phyloP scores from a whole-genome alignment of 2,113 vertebrate species.

The Atrichornis clamosus region DNA sequence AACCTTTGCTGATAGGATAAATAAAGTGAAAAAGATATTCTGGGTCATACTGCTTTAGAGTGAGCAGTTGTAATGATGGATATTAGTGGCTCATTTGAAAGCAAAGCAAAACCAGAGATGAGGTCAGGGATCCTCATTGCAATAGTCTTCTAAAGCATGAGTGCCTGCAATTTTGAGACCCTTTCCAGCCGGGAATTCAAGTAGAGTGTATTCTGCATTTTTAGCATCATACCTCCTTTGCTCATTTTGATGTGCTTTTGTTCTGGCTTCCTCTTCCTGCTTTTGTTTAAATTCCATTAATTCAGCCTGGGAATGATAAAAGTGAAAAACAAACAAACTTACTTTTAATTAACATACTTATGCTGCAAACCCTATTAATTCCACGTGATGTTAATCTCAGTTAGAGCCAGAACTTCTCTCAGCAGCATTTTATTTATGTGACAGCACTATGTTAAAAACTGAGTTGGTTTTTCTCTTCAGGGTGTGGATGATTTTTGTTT shows the following conservation, averaged over 20 bases:
- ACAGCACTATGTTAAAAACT: not conserved
- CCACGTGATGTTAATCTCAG: not conserved
- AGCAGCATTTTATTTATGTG: not conserved
- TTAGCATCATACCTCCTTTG: constrained; percentile 74
- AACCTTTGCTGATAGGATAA: not conserved
- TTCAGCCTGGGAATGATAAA: constrained; percentile 69
- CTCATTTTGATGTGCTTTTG: constrained; percentile 59
- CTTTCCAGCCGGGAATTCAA: not conserved
- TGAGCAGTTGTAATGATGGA: not conserved
- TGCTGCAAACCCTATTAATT: constrained; percentile 20
- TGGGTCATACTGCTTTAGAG: not conserved
- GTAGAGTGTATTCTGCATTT: not conserved
- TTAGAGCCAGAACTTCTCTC: not conserved
- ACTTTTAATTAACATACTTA: constrained; percentile 20
- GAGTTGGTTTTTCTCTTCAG: not conserved
- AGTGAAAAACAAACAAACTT: not conserved
- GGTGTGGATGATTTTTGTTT: not conserved
- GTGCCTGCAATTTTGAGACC: not conserved
- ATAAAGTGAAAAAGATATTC: not conserved
- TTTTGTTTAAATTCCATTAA: constrained; percentile 64
- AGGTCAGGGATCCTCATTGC: not conserved
- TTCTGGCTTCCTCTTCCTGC: constrained; percentile 65
- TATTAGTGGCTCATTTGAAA: not conserved
- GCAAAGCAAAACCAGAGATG: not conserved
- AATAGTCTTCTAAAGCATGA: not conserved